These are phyloP conservation scores for Sycophila sp. DNA, from an alignment of 1,140 invertebrate genomes.

Conservation along the genomic window DNA sequence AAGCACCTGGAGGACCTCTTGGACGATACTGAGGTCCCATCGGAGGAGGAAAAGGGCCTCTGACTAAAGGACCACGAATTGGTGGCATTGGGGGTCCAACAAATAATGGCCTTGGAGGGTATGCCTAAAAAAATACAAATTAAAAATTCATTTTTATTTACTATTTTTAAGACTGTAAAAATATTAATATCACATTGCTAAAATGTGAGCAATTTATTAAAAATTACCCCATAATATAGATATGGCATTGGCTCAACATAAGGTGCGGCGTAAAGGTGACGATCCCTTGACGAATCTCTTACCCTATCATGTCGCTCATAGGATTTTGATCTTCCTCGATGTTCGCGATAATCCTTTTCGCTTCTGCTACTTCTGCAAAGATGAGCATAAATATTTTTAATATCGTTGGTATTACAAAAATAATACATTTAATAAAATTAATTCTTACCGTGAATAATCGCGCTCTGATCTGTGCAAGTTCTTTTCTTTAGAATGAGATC, in stretches of 20 bases:
- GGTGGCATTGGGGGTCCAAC: neutral
- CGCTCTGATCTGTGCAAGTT: slow-evolving; percentile 11
- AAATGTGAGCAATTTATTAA: too few species aligned
- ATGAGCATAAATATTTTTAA: neutral
- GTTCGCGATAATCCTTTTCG: slow-evolving; percentile 10
- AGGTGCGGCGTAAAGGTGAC: neutral
- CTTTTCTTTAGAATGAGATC: slow-evolving; percentile 12
- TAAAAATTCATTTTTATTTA: neutral
- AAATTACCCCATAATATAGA: slow-evolving; percentile 9
- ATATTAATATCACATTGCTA: neutral
- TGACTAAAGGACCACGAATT: neutral
- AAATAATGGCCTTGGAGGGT: slow-evolving; percentile 12
- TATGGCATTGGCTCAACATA: slow-evolving; percentile 15
- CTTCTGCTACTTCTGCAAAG: neutral
- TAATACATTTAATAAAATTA: neutral
- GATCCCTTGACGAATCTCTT: neutral
- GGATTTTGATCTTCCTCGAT: neutral
- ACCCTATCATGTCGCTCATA: neutral
- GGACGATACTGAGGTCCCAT: too few species aligned
- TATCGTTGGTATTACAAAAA: neutral
- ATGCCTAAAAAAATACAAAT: neutral
- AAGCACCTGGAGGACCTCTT: neutral
- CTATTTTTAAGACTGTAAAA: neutral
- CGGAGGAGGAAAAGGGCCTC: slow-evolving; percentile 10
- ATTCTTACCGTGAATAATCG: slow-evolving; percentile 7